Conservation (phyloP, 2,797 vertebrate genomes). For the Syndactyla subalaris region DNA sequence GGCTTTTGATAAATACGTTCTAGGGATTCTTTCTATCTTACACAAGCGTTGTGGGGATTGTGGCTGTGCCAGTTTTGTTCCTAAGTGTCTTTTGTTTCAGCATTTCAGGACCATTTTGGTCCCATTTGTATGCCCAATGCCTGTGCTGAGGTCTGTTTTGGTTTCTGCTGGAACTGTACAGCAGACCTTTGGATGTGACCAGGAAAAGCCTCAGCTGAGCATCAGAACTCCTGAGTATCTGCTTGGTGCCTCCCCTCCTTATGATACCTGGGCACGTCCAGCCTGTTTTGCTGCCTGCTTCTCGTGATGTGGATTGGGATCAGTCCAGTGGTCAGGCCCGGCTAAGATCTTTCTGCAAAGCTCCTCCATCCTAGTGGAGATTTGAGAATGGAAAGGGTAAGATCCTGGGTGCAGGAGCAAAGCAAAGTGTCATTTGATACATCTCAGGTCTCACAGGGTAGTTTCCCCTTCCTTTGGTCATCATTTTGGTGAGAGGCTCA, state of each 20-base stretch:
- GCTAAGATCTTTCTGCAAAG: neutral
- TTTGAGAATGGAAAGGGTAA: neutral
- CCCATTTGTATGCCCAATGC: neutral
- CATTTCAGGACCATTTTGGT: neutral
- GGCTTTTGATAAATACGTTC: constrained; percentile 57
- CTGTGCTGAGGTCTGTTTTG: neutral
- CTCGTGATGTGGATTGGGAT: neutral
- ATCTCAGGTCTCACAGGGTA: neutral
- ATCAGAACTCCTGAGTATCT: neutral
- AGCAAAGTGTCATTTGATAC: neutral
- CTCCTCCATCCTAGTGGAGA: neutral
- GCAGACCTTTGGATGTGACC: neutral
- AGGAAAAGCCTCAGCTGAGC: neutral
- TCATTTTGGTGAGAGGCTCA: neutral
- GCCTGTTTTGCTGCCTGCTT: neutral
- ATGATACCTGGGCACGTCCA: neutral
- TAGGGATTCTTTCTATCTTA: constrained; percentile 41
- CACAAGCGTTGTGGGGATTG: constrained; percentile 38
- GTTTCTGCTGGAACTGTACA: neutral
- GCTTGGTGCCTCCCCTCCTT: neutral
- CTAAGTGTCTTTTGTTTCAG: constrained; percentile 6
- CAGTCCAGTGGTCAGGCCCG: neutral
- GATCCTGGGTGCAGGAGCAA: neutral
- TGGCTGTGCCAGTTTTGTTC: constrained; percentile 52
- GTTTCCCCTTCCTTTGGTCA: neutral